Base-by-base conservation (phyloP, 2,888 invertebrate species). In the Eupithecia abbreviata region DNA sequence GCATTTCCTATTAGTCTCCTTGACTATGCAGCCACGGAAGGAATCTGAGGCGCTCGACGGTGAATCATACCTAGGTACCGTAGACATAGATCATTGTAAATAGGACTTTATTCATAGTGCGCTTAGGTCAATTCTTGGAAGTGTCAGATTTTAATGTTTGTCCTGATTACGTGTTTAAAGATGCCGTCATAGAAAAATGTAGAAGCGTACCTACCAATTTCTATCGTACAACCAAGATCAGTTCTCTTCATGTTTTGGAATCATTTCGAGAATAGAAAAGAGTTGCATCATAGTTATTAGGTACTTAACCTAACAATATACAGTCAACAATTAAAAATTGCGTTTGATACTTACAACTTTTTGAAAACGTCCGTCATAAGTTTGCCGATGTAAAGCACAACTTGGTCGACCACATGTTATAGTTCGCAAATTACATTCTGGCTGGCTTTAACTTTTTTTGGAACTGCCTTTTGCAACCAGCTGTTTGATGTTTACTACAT, bases 1-100 rank as follows among this genome's bases (percentile, higher is more conserved):
- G 91, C 87, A 92, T 93, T 93, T 92, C 89, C 91, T 90, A 93
- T 93, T 93, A 90, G 74, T 72, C 74, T 67, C 86, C 91, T 93
- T 93, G 90, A 86, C 91, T 91, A 91, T 91, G 91, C 90, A 89
- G 88, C 86, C 82, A 86, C 80, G 86, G 85, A 80, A 84, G 92
- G 93, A 91, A 92, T 93, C 90, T 88, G 88, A 88, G 85, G 85
- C 86, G 84, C 81, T 84, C 84, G 84, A 79, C 86, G 87, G 89
- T 94, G 94, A 94, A 91, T 94, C 94, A 94, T 77, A 74, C 74
- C 74, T 74, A 79, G 75, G 77, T 73, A 77, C 74, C 71, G 69
- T 70, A 74, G 69, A 78, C 55, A 72, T 67, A 62, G 68, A 72
- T 75, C 77, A 74, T 73, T 73, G 73, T 73, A 75, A 79, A 81